Evolutionary conservation across 1,140 invertebrate genomes (phyloP), one percentile per base, ranked within the genome.

Genomic region (Centruroides vittatus): DNA sequence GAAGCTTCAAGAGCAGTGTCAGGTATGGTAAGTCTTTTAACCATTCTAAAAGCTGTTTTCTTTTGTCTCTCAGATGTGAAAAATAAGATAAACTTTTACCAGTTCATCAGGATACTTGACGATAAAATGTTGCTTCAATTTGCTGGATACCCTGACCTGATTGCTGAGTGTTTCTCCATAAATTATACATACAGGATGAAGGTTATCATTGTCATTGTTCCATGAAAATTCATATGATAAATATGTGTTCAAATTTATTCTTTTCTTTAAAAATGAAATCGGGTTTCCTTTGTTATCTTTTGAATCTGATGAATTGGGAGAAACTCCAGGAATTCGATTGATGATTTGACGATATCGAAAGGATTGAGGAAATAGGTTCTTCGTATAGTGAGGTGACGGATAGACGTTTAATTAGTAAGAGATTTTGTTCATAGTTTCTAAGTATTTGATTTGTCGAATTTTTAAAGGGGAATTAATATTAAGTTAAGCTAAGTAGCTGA

Each of bases 131-230:
- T 34, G 41, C 12, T 58, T 46, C 41, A 58, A 9, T 36, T 56
- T 56, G 41, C 49, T 58, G n/a, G 49, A 23, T 35, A 58, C 57
- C 57, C 52, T 58, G 50, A 11, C 49, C 12, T 4, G 34, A 50
- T 58, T 58, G 47, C 34, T 50, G 6, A 50, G 50, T 52, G 49
- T 58, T 48, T 47, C 47, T 51, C 57, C 35, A 58, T 23, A 50
- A 34, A 51, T 13, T 12, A 56, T 4, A 46, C 55, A 41, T 36
- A 9, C 64, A 73, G 74, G 73, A 13, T 67, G 71, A 57, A 72
- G 70, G n/a, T 72, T 73, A 57, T 72, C 74, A 13, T 72, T 92
- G 62, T 84, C 4, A 13, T 23, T 57, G 35, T 12, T 57, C 47
- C 46, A 48, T 47, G 56, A 23, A 48, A 57, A 57, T 57, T 46